Base-by-base conservation (phyloP, 2,113 vertebrate genomes). In the Eidolon helvum region DNA sequence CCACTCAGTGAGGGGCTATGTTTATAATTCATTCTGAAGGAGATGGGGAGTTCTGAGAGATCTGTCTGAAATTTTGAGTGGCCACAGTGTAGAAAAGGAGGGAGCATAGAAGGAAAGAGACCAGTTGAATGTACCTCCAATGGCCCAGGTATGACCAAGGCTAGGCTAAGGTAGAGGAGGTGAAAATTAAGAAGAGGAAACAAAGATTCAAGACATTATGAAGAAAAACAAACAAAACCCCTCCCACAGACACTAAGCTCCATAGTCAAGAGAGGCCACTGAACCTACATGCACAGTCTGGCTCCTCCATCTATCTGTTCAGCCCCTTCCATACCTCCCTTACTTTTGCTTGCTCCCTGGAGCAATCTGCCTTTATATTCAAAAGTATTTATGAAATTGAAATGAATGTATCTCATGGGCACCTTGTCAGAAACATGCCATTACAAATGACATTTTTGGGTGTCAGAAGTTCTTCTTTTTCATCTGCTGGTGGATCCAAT, bases 391-490 rank as follows among this genome's bases (percentile, higher is more conserved):
- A 82, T 77, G 87, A 96, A 93, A 93, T 28, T 71, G 53, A 97
- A 92, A 94, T 43, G 43, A 96, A 26, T 38, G 35, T 7, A 53
- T 87, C 45, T 92, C 72, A 38, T 45, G 93, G 86, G 90, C 82
- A 96, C 59, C 82, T 78, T 95, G 89, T 87, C 87, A 97, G 95
- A 95, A 94, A 96, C 16, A 63, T 90, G 90, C 90, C 75, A 30
- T 90, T 55, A 88, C 77, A 48, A 90, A 69, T 94, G 91, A 94
- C 85, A 97, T 96, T 97, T 97, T 94, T 1, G 22, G 88, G 93
- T 94, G 68, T 96, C 87, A 83, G n/a, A 12, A 95, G 79, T 93
- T 91, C 92, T 65, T 89, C 45, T 90, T 68, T 96, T 85, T 79
- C 53, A 33, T 78, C 69, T 90, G 84, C 91, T 85, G 79, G 69